Evolutionary conservation across 35 echinoderm and acorn worm genomes (phyloP).

Genomic region (Chiridota heheva): DNA sequence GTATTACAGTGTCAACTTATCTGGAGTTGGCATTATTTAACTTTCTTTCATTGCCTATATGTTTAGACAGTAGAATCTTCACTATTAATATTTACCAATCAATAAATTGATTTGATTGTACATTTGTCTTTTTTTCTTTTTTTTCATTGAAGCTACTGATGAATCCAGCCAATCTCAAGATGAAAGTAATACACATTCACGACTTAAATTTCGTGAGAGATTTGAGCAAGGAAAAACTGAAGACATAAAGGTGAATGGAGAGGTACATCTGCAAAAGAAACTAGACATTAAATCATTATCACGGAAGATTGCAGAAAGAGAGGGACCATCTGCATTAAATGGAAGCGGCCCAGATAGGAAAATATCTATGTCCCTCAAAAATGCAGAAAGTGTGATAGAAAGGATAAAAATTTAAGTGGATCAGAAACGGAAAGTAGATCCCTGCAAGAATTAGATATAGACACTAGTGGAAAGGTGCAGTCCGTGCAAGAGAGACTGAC

Average conservation of each 20-base stretch:
- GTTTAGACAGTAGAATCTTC: too few relatives aligned
- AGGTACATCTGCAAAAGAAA: background rate
- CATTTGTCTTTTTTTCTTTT: too few relatives aligned
- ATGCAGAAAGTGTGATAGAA: background rate
- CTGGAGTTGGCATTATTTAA: too few relatives aligned
- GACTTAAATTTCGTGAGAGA: too few relatives aligned
- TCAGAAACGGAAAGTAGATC: background rate
- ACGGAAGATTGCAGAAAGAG: too few relatives aligned
- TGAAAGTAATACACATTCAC: too few relatives aligned
- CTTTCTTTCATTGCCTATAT: too few relatives aligned
- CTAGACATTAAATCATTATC: background rate
- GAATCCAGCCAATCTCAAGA: too few relatives aligned
- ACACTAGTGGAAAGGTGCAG: constrained; percentile 70
- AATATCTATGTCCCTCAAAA: constrained; percentile 12
- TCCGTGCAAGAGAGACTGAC: constrained; percentile 74
- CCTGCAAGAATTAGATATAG: background rate
- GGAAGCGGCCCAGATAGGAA: background rate
- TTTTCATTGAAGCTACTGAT: too few relatives aligned
- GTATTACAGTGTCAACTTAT: too few relatives aligned
- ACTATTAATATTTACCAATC: too few relatives aligned
- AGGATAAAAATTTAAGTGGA: constrained; percentile 23
- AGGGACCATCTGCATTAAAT: background rate
- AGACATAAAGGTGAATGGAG: constrained; percentile 3
- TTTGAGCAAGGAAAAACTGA: background rate
- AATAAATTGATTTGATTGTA: too few relatives aligned